These are phyloP conservation scores for Strigamia maritima DNA, from an alignment of 2,888 invertebrate species.

Conservation along the genomic window DNA sequence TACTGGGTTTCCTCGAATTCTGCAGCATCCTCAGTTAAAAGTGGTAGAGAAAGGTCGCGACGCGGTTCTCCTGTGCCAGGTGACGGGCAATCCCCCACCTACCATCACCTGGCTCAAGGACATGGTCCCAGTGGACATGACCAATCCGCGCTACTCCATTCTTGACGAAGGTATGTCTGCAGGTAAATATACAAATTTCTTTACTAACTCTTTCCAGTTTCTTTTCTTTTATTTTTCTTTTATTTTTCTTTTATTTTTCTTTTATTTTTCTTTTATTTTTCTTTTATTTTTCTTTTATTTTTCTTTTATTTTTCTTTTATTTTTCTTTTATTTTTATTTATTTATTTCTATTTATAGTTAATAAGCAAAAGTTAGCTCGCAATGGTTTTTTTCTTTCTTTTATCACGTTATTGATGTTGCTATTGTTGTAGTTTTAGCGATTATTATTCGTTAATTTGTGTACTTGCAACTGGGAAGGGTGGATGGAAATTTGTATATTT, in stretches of 20 bases:
- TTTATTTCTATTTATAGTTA: too few species aligned
- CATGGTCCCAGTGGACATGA: slow-evolving; percentile 78
- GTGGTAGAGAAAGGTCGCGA: slow-evolving; percentile 95
- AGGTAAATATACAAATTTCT: not conserved
- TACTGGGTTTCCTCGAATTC: slow-evolving; percentile 84
- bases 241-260: too few species aligned
- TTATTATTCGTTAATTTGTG: too few species aligned
- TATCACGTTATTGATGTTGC: too few species aligned
- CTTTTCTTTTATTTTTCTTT: not conserved
- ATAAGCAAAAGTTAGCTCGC: too few species aligned
- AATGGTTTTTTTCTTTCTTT: too few species aligned
- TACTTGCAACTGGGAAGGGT: not conserved
- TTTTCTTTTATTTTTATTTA: too few species aligned
- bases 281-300: too few species aligned
- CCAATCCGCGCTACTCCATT: slow-evolving; percentile 79
- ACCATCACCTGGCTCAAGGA: slow-evolving; percentile 91
- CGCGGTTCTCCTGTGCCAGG: slow-evolving; percentile 83
- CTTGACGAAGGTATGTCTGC: slow-evolving; percentile 65
- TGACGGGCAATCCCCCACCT: slow-evolving; percentile 74
- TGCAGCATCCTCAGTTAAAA: slow-evolving; percentile 81
- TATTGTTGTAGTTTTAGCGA: too few species aligned
- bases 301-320: too few species aligned
- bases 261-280: too few species aligned
- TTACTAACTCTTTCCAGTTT: not conserved
- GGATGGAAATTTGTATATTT: not conserved